Evolutionary conservation across 2,113 vertebrate species (phyloP).

Genomic region (Pachyramphus minor): DNA sequence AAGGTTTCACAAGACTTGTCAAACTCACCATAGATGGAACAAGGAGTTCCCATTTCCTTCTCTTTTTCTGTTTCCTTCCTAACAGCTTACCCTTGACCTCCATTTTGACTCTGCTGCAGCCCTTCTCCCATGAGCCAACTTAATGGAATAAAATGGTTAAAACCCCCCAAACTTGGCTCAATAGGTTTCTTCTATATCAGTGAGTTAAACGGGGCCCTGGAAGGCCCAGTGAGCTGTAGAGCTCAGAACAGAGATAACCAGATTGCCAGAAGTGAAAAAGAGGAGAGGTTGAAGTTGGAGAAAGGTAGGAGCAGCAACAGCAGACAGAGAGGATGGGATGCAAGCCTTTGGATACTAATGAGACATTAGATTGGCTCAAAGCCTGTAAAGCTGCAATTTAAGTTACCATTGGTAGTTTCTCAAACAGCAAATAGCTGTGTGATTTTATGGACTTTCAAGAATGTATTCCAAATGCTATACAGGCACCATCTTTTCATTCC

Average conservation of each 20-base stretch:
- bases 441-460: not conserved
- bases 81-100: not conserved
- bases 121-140: not conserved
- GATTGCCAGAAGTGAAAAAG: not conserved
- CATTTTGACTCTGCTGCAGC: not conserved
- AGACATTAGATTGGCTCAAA: not conserved
- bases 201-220: not conserved
- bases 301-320: not conserved
- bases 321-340: not conserved
- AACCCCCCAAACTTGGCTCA: accelerated
- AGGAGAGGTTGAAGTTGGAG: not conserved
- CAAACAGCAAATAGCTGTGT: not conserved
- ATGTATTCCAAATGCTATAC: not conserved
- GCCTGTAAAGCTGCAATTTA: not conserved
- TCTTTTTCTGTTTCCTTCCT: not conserved
- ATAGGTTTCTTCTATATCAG: not conserved
- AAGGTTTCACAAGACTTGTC: not conserved
- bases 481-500: not conserved
- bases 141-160: not conserved
- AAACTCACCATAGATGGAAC: not conserved
- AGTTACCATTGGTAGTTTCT: not conserved
- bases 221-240: not conserved
- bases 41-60: not conserved
- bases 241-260: not conserved
- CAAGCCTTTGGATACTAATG: not conserved